Conservation (phyloP, 2,888 invertebrate genomes). For the Coleophora flavipennella region DNA sequence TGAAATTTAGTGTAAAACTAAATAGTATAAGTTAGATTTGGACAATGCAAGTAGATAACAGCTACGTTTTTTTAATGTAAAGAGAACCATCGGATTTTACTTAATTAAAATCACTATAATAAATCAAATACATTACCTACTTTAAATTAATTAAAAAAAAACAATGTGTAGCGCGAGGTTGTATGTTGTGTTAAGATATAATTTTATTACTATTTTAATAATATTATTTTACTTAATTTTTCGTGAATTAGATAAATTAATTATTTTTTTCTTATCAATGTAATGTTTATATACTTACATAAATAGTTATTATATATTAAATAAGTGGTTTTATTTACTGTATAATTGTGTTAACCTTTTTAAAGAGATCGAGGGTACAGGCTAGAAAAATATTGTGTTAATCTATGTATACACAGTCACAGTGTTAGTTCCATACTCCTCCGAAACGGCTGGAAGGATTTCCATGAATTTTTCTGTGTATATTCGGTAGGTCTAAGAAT, state of each 20-base stretch:
- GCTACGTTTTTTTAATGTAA: constrained; percentile 21
- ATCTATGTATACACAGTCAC: too few species aligned
- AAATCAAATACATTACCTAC: constrained; percentile 19
- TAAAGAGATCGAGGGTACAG: too few species aligned
- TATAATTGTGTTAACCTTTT: too few species aligned
- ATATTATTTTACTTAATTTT: constrained; percentile 40
- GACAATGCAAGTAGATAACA: constrained; percentile 32
- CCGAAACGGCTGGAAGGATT: too few species aligned
- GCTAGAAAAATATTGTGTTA: too few species aligned
- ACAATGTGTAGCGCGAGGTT: constrained; percentile 66
- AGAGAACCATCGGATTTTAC: constrained; percentile 34
- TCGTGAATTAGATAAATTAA: constrained; percentile 66
- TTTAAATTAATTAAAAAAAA: constrained; percentile 15
- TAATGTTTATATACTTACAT: constrained; percentile 72
- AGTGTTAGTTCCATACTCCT: too few species aligned
- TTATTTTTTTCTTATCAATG: constrained; percentile 68
- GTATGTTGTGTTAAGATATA: constrained; percentile 59
- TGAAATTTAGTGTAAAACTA: constrained; percentile 38
- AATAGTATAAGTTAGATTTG: constrained; percentile 35
- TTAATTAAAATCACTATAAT: constrained; percentile 32
- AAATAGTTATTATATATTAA: constrained; percentile 72
- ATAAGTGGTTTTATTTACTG: constrained; percentile 51
- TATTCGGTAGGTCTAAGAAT: too few species aligned
- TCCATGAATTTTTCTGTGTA: too few species aligned
- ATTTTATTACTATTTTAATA: constrained; percentile 19